A percentile compares a stretch with the other conserved stretches of the same genome.
These are phyloP conservation scores for Neria commutata DNA, from an alignment of 2,888 invertebrate genomes.

Conservation along the genomic window DNA sequence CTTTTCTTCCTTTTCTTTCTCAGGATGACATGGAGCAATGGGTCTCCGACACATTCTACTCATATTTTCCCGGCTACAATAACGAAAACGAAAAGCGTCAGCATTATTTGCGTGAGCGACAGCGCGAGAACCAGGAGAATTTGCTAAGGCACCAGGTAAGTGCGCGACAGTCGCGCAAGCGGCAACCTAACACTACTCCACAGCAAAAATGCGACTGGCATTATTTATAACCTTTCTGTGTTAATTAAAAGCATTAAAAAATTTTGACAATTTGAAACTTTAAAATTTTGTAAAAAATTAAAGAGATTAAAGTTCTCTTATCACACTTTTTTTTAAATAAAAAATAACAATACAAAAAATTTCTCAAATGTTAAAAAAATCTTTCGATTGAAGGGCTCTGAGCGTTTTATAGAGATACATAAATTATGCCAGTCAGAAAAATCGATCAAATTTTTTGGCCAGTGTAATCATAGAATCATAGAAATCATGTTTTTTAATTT, in stretches of 20 bases:
- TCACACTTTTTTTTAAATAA: slow-evolving; percentile 22
- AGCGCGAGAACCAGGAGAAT: slow-evolving; percentile 59
- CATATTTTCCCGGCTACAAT: slow-evolving; percentile 61
- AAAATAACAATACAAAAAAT: not conserved
- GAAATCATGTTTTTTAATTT: too few species aligned
- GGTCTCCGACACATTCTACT: slow-evolving; percentile 61
- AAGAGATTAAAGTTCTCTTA: not conserved
- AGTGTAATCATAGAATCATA: not conserved
- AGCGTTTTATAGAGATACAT: too few species aligned
- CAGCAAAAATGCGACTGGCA: too few species aligned
- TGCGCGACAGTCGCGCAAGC: too few species aligned
- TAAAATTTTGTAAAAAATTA: not conserved
- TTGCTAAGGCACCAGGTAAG: slow-evolving; percentile 58
- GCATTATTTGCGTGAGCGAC: slow-evolving; percentile 53
- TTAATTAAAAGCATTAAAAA: too few species aligned
- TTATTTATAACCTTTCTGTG: too few species aligned
- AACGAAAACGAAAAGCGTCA: slow-evolving; percentile 59
- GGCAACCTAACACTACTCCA: too few species aligned
- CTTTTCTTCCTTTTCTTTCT: slow-evolving; percentile 23
- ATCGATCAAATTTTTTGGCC: slow-evolving; percentile 4
- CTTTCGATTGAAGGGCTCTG: too few species aligned
- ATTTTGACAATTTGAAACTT: too few species aligned
- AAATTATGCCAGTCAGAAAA: too few species aligned
- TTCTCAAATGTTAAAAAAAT: not conserved
- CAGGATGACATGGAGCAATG: slow-evolving; percentile 62